Evolutionary conservation across 2,888 invertebrate species (phyloP).

Genomic region (Limulus polyphemus): DNA sequence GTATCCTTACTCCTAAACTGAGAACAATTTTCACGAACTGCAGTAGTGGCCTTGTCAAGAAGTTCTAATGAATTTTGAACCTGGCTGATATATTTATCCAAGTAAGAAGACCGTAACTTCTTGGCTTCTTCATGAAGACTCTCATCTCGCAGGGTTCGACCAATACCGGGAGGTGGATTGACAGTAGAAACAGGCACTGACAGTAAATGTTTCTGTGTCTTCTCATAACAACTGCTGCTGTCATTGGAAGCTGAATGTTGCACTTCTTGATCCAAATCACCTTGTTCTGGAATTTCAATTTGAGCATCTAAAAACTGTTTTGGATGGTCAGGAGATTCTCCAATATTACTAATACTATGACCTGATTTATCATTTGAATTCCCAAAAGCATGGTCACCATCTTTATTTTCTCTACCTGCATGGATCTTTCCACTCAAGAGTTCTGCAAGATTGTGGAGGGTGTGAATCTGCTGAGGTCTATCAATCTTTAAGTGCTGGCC

Average conservation of each 20-base stretch:
- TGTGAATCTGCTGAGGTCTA: constrained; percentile 53
- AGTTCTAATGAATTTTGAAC: constrained; percentile 8
- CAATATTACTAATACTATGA: background rate
- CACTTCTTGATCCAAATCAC: too few species aligned
- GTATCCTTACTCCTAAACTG: background rate
- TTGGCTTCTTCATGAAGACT: constrained; percentile 41
- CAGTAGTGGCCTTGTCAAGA: background rate
- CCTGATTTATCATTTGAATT: background rate
- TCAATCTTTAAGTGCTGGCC: constrained; percentile 46
- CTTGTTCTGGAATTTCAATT: too few species aligned
- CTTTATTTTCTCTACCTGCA: background rate
- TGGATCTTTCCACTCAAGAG: constrained; percentile 26
- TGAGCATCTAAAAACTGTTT: too few species aligned
- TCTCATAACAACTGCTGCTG: too few species aligned
- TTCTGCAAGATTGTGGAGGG: constrained; percentile 51
- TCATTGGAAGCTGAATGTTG: too few species aligned
- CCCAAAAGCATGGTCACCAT: constrained; percentile 1
- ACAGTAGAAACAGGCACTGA: constrained; percentile 15
- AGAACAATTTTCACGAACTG: background rate
- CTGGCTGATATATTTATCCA: constrained; percentile 35
- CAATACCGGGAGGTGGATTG: constrained; percentile 31
- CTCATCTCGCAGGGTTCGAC: constrained; percentile 44
- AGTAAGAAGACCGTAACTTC: constrained; percentile 47
- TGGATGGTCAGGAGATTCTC: too few species aligned
- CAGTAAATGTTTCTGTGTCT: too few species aligned